Base-by-base conservation (phyloP, 2,888 invertebrate genomes). In the Thera obeliscata region DNA sequence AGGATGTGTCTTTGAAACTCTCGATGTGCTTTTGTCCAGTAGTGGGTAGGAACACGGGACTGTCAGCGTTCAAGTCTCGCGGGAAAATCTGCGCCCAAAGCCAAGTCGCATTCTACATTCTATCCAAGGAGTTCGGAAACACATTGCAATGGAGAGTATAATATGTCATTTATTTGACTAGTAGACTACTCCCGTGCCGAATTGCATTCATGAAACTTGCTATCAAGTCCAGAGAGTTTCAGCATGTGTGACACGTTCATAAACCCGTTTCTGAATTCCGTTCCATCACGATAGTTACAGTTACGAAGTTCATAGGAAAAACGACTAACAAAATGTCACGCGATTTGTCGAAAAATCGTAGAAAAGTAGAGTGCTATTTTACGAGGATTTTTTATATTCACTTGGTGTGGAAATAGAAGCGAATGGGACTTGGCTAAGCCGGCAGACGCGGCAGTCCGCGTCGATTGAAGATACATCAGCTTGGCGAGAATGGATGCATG, bases 21-120 rank as follows among this genome's bases (percentile, higher is more conserved):
- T 93, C 84, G 88, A 87, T 93, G 92, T 93, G 93, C 93, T 93
- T 93, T 81, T 87, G 89, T 91, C 89, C 90, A 86, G 87, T 92
- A 92, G 92, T 83, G 81, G 81, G 85, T 68, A 64, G 64, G 68
- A 68, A 64, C 60, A 64, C 59, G 62, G 66, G 66, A 62, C 58
- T 62, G 62, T 12, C 49, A 41, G 57, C 43, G 50, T 7, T 8
- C 8, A 33, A 9, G 2, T 46, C 43, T 46, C 43, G 43, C 43
- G 43, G 9, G 9, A 2, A 46, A 2, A 46, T 9, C 43, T 46
- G 43, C 3, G 43, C 6, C 38, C 6, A 6, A 5, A 38, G 38
- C 9, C 43, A 46, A 46, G 9, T 46, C 43, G 43, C 9, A 46
- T 46, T 46, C 43, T 46, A 46, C 9, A 7, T 46, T 46, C 2